Base-by-base conservation (phyloP, 2,888 invertebrate genomes). In the Drosophila rubida region DNA sequence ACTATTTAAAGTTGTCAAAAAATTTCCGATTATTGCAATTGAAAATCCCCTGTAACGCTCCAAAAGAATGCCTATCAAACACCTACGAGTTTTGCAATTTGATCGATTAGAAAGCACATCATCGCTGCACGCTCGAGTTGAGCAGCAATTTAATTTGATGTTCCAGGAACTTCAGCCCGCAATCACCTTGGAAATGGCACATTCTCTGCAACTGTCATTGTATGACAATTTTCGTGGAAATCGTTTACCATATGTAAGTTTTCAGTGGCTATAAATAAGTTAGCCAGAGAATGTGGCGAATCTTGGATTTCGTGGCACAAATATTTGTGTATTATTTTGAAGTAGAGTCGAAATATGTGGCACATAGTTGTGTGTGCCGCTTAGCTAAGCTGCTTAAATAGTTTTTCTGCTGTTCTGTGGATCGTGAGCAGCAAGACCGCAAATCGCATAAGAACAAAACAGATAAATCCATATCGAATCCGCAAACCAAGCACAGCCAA, bases 401-500 rank as follows among this genome's bases (percentile, higher is more conserved):
- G n/a, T 53, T 53, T 27, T 51, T 41, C 5, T 53, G n/a, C n/a
- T 41, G 27, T 51, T 41, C 5, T 53, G n/a, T 19, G 27, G 27
- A 41, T 19, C 51, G 27, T n/a, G 25, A 35, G 32, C 22, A 13
- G 35, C 7, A 49, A 14, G 48, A 48, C 14, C 35, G 44, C 42
- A 11, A 37, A 32, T n/a, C 32, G 32, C 32, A n/a, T 32, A 32
- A 32, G n/a, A n/a, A 32, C 5, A 11, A 73, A 60, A 14, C 16
- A 32, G 32, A 58, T 58, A 50, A 74, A 66, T 61, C 37, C 54
- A 51, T 23, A 9, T 41, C 22, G 16, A n/a, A 76, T 66, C 64
- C 73, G 57, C 59, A 59, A 54, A 42, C 53, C 72, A 73, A 75
- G 54, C 55, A 61, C 51, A 60, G 42, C 45, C 42, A 37, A 61